Evolutionary conservation across 2,888 invertebrate genomes (phyloP), one percentile per base, ranked within the genome.

Genomic region (Ophion obscuratus): DNA sequence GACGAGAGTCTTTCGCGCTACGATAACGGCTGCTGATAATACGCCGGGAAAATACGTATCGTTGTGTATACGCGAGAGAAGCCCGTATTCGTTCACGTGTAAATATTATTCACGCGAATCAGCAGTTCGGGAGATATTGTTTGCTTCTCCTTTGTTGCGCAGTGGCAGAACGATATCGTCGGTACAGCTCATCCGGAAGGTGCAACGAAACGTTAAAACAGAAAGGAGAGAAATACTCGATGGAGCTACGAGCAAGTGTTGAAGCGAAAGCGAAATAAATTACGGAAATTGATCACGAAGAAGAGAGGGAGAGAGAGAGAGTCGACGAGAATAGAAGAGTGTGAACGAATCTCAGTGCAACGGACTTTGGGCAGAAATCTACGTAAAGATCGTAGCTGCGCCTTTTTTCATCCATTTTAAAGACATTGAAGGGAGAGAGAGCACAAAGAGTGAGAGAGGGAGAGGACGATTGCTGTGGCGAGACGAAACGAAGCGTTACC

Each of bases 401-500:
- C 44, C 40, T 57, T n/a, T 24, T 67, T 7, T 9, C 36, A 24
- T 57, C 57, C 14, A 53, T 40, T 67, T 61, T 14, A 14, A 64
- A 57, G 24, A 64, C 24, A 53, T 44, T 40, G 44, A 44, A 70
- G 66, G 62, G 76, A 84, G 85, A 79, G 57, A 70, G 88, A 70
- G 31, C 27, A 61, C 6, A 57, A 67, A 31, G 68, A 81, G 62
- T 64, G 62, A 67, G 79, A 84, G 85, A 79, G 62, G 68, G 87
- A 71, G 17, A 31, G 31, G 11, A 57, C 64, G 59, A 75, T 66
- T 53, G 78, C 70, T 64, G 73, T 82, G 67, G 82, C 85, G 84
- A 84, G 81, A 73, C 82, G 84, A 83, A 83, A 76, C 83, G 84
- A 73, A 84, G 73, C 83, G 83, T 83, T 81, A 76, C 74, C 70